Evolutionary conservation across 2,888 invertebrate species (phyloP), one percentile per base, ranked within the genome.

Genomic region (Dioctria rufipes): DNA sequence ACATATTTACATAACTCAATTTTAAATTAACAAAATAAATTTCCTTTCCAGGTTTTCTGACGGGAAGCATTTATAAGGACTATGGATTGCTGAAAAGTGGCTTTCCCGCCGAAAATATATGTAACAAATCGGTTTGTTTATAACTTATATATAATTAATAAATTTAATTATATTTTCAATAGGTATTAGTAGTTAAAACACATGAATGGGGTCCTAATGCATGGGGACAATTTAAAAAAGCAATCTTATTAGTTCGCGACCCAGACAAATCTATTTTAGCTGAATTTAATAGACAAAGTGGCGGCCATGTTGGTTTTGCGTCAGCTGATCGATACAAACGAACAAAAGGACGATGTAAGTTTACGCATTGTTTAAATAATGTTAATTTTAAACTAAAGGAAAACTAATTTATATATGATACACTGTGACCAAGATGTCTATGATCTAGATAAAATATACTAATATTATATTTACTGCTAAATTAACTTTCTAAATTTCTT

Each of bases 41-140:
- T 25, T 25, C 25, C 25, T 25, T 25, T 25, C 25, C 85, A 94
- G 94, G 95, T 61, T 90, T 94, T 71, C 90, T 93, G 81, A 95
- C 95, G 2, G 95, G 95, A 11, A 95, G 95, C 77, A 93, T 95
- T 54, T 95, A 95, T 88, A 94, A 94, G 90, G 95, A 95, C 86
- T 94, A 93, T 86, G 94, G 95, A 37, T 90, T 95, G 39, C 88
- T 93, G 83, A 92, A 93, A 85, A 94, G 95, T 85, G 95, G 95
- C 0, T 95, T 95, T 86, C 95, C 95, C 0, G 95, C 93, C 0
- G 95, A 95, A 87, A 93, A 93, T 86, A 90, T 95, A 1, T 91
- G 91, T 3, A 94, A 95, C 87, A 94, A 93, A 46, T 93, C 95
- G 8, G 95, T 82, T 60, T 25, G 9, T 25, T 69, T 58, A 39